Evolutionary conservation across 2,113 vertebrate genomes (phyloP).

Genomic region (Pteronura brasiliensis): DNA sequence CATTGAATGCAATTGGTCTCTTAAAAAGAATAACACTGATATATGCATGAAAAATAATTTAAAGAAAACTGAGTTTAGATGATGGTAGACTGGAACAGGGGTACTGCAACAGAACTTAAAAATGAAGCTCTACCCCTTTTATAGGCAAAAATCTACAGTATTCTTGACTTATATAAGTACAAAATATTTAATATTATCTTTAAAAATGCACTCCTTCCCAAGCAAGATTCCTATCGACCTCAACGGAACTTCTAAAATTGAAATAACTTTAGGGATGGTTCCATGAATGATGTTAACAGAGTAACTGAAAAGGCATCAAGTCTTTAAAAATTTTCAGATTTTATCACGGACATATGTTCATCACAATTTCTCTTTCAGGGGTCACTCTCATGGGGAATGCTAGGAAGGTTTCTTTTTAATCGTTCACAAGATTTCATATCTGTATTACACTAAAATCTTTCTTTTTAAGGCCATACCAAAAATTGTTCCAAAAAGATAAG

Average conservation of each 20-base stretch:
- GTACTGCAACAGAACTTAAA: not conserved
- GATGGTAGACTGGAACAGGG: not conserved
- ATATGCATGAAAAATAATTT: not conserved
- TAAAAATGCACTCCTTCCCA: not conserved
- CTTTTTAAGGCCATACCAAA: conserved; percentile 27
- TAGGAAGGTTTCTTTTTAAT: not conserved
- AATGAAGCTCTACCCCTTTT: conserved; percentile 15
- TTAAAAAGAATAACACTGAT: conserved; percentile 13
- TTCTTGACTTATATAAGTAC: not conserved
- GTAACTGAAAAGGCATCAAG: not conserved
- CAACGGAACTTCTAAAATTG: not conserved
- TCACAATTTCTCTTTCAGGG: not conserved
- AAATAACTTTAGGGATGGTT: not conserved
- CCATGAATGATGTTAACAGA: not conserved
- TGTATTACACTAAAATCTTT: not conserved
- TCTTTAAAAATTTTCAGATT: not conserved
- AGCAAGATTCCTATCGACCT: conserved; percentile 18
- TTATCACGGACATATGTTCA: not conserved
- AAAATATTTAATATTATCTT: conserved; percentile 10
- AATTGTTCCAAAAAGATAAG: conserved; percentile 17
- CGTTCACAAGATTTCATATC: not conserved
- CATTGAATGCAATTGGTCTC: not conserved
- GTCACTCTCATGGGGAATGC: not conserved
- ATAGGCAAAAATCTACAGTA: not conserved
- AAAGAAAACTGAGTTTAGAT: conserved; percentile 1